Base-by-base conservation (phyloP, 2,113 vertebrate genomes). In the Amphiprion ocellaris region DNA sequence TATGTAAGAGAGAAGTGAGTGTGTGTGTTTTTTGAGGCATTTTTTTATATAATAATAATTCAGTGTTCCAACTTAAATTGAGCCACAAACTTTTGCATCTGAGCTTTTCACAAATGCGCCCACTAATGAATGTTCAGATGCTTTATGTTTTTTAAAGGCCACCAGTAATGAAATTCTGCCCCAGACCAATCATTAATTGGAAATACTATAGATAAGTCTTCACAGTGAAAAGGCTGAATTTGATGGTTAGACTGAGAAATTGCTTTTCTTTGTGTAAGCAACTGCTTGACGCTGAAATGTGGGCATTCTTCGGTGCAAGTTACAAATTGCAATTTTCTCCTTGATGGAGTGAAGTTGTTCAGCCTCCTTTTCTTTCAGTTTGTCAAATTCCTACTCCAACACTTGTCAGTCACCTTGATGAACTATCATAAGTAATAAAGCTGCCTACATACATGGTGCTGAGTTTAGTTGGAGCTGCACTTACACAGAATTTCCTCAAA, bases 361-460 rank as follows among this genome's bases (percentile, higher is more conserved):
- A 61, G 70, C 21, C 46, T 71, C 54, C 44, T 64, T 83, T 37
- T 33, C 33, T 81, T 81, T 81, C 37, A 76, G 0, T 49, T 69
- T 59, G 44, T 79, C 68, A 61, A 15, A 26, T 72, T 82, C 33
- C 70, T 21, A 23, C 72, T 52, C 10, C 53, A 65, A 11, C 52
- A 60, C 72, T 66, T 64, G 52, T 86, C 77, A 77, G 66, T 84
- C 77, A 77, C 71, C 72, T 67, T 63, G 73, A 83, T 67, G 64
- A 77, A 62, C 53, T 59, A 49, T 82, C 59, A 75, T 72, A 56
- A 73, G 66, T 55, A 30, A 53, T 39, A 66, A 62, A 39, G 47
- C 75, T 74, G 68, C 60, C 59, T 37, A 61, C 59, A 39, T n/a
- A 44, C 49, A 30, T 26, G 64, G 9, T 14, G 10, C 50, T 63